A percentile compares a stretch with the other conserved stretches of the same genome.
Evolutionary conservation across 2,113 vertebrate genomes (phyloP).

Genomic region (Ursus arctos): DNA sequence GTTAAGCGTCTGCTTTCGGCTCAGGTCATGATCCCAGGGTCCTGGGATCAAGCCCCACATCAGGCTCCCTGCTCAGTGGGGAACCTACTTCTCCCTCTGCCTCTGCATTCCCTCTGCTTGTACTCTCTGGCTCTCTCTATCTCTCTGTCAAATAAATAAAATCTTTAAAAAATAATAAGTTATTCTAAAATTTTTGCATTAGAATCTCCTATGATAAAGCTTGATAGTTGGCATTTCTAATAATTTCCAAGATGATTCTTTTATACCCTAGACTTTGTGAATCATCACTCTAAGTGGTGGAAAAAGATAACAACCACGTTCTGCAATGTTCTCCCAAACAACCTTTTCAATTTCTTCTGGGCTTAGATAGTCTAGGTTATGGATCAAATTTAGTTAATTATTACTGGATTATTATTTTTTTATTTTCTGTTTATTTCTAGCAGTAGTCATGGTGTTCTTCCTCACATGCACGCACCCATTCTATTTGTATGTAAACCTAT

Average conservation of each 20-base stretch:
- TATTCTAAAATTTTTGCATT: background rate
- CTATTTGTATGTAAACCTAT: background rate
- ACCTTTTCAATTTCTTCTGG: background rate
- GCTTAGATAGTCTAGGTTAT: background rate
- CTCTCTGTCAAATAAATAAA: background rate
- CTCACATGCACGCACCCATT: background rate
- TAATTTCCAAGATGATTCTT: background rate
- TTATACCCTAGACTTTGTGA: background rate
- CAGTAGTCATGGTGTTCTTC: background rate
- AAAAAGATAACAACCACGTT: background rate
- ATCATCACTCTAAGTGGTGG: background rate
- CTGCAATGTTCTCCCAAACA: background rate
- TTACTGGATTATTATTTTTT: background rate
- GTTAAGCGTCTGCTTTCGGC: background rate
- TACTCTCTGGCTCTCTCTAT: no score
- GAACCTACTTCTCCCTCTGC: background rate
- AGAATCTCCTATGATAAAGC: background rate
- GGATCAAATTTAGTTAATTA: background rate
- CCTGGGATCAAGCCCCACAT: background rate
- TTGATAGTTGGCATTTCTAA: background rate
- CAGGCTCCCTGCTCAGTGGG: no score
- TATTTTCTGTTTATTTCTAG: background rate
- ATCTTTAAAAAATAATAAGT: background rate
- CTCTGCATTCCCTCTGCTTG: background rate
- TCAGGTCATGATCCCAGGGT: background rate